Evolutionary conservation across 2,113 vertebrate genomes (phyloP), one percentile per base, ranked within the genome.

Genomic region (Acrocephalus arundinaceus): DNA sequence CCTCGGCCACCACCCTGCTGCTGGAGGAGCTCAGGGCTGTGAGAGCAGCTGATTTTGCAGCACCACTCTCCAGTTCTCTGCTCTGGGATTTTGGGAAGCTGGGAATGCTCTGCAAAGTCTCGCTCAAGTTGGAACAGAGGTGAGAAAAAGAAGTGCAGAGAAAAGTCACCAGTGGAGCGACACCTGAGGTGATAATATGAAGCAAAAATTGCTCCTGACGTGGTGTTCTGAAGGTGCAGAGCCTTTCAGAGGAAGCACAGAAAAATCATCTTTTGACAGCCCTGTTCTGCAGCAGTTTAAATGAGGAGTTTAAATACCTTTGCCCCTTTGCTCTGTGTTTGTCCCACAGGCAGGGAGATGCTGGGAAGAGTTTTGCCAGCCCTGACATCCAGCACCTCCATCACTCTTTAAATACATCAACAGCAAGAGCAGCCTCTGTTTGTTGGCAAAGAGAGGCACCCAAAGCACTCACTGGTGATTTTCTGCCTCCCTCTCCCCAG

Each of bases 181-280:
- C 93, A 93, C 85, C 75, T 35, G 62, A 96, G 87, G 93, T 87
- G 94, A 55, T 87, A 76, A 94, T 45, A 76, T 12, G 67, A 51
- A 49, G 45, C 62, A 65, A 78, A 91, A 94, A 78, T 23, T 73
- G 77, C 46, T 89, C 81, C 49, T 46, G 55, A n/a, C 27, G 8
- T 1, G 10, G 58, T 10, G 46, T 15, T 68, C 31, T 3, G 13
- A 87, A 81, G 76, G 65, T 82, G 28, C 58, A 59, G 62, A 83
- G 45, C 4, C 51, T n/a, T 87, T 57, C 33, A 43, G 49, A 82
- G 93, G 73, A 79, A 15, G 19, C 11, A 17, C 2, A 72, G 33
- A 57, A 81, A 81, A 63, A 70, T 23, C 62, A 37, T 8, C 49
- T 54, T 87, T 78, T n/a, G 24, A 28, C 3, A 28, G 22, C 37